Conservation (phyloP, 2,888 invertebrate species). For the Metacarcinus magister region DNA sequence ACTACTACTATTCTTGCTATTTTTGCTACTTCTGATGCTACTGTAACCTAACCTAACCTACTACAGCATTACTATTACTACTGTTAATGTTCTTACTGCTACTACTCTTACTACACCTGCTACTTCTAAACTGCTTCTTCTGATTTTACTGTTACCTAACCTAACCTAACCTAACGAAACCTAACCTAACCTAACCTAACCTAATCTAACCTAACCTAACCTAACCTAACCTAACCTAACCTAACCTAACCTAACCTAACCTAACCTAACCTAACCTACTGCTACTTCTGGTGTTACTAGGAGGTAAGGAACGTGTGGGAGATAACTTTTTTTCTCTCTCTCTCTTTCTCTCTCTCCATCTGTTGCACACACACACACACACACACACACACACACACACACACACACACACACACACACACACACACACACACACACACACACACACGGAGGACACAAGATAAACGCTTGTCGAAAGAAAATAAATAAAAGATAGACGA, state of each 20-base stretch:
- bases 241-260: slow-evolving; percentile 78
- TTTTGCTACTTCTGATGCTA: slow-evolving; percentile 65
- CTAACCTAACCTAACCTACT: slow-evolving; percentile 65
- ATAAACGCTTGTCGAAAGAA: not conserved
- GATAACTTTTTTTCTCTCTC: not conserved
- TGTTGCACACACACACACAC: too few relatives aligned
- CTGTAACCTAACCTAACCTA: slow-evolving; percentile 82
- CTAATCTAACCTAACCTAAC: slow-evolving; percentile 74
- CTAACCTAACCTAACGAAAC: slow-evolving; percentile 70
- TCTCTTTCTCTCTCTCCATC: slow-evolving; percentile 5
- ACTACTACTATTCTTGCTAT: too few relatives aligned
- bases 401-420: slow-evolving; percentile 5
- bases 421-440: slow-evolving; percentile 26
- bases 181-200: slow-evolving; percentile 82
- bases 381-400: too few relatives aligned
- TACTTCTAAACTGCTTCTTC: slow-evolving; percentile 27
- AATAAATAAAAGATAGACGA: slow-evolving; percentile 26
- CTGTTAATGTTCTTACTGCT: too few relatives aligned
- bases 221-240: slow-evolving; percentile 68
- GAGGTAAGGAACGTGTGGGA: too few relatives aligned
- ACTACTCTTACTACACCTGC: slow-evolving; percentile 59
- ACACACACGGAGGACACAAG: not conserved
- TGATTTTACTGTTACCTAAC: not conserved
- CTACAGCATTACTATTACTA: too few relatives aligned
- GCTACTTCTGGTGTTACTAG: too few relatives aligned